Percentiles rank a stretch among this genome's conserved stretches.
Evolutionary conservation across 2,113 vertebrate genomes (phyloP).

Genomic region (Maccullochella peelii): DNA sequence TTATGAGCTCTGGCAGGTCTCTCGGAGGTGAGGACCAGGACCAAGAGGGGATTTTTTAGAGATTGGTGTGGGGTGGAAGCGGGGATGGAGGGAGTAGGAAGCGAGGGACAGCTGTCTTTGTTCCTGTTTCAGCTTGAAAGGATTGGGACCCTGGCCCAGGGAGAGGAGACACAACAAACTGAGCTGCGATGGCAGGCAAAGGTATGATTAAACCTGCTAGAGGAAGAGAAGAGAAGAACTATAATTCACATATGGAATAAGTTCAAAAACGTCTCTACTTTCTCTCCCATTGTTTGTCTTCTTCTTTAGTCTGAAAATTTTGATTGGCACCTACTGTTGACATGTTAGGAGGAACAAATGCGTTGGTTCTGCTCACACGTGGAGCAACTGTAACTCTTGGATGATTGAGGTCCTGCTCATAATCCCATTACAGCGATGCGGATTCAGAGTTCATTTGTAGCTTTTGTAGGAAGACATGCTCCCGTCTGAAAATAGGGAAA

Average conservation of each 20-base stretch:
- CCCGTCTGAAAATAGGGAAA: constrained; percentile 53
- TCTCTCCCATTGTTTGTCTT: too few relatives aligned
- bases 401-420: constrained; percentile 71
- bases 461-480: constrained; percentile 57
- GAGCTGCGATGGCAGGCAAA: constrained; percentile 38
- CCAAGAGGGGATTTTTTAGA: constrained; percentile 38
- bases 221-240: constrained; percentile 30
- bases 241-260: constrained; percentile 20
- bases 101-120: constrained; percentile 50
- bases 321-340: constrained; percentile 41
- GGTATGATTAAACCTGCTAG: constrained; percentile 30
- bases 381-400: constrained; percentile 36
- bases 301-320: constrained; percentile 21
- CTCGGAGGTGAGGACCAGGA: constrained; percentile 53
- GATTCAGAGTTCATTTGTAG: constrained; percentile 69
- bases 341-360: background rate
- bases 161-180: constrained; percentile 44
- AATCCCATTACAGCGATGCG: constrained; percentile 71
- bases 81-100: constrained; percentile 1
- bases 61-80: constrained; percentile 23
- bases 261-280: background rate
- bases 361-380: constrained; percentile 35
- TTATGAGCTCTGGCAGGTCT: constrained; percentile 66
- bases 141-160: constrained; percentile 56
- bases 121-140: constrained; percentile 64